Percentiles rank a stretch among this genome's conserved stretches.
phyloP scores from a whole-genome alignment of 2,888 invertebrate genomes.

The Caenorhabditis parvicauda region DNA sequence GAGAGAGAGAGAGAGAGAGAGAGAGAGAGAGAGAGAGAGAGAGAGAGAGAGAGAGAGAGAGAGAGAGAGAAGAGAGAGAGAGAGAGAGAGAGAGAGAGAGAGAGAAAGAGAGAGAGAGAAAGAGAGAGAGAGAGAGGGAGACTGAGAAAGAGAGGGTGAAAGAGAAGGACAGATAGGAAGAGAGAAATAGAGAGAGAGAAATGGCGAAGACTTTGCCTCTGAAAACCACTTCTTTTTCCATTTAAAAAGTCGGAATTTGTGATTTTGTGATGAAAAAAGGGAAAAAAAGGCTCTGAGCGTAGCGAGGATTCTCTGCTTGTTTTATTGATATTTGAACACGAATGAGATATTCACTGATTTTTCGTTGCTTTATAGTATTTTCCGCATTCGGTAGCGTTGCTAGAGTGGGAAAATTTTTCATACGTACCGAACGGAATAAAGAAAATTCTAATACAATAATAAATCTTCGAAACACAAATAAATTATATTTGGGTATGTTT shows the following conservation, averaged over 20 bases:
- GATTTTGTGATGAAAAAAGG: too few relatives aligned
- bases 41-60: slow-evolving; percentile 11
- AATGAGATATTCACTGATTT: too few relatives aligned
- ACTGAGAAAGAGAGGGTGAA: neutral
- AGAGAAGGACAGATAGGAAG: neutral
- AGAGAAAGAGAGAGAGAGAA: neutral
- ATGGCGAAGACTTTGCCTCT: too few relatives aligned
- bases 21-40: slow-evolving; percentile 1
- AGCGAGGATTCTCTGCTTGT: too few relatives aligned
- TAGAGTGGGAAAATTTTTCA: too few relatives aligned
- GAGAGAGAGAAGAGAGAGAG: slow-evolving; percentile 4
- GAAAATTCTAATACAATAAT: neutral
- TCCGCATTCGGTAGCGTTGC: too few relatives aligned
- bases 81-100: slow-evolving; percentile 3
- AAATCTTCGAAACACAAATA: neutral
- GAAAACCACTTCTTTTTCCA: neutral
- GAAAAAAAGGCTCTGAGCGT: too few relatives aligned
- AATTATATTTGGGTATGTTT: too few relatives aligned
- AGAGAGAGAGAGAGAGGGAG: neutral
- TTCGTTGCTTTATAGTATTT: too few relatives aligned
- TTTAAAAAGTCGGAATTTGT: neutral
- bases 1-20: too few relatives aligned
- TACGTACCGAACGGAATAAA: neutral
- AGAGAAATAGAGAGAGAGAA: neutral
- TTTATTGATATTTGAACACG: neutral